Conservation (phyloP, 2,797 vertebrate genomes). For the Scarus forsteni region DNA sequence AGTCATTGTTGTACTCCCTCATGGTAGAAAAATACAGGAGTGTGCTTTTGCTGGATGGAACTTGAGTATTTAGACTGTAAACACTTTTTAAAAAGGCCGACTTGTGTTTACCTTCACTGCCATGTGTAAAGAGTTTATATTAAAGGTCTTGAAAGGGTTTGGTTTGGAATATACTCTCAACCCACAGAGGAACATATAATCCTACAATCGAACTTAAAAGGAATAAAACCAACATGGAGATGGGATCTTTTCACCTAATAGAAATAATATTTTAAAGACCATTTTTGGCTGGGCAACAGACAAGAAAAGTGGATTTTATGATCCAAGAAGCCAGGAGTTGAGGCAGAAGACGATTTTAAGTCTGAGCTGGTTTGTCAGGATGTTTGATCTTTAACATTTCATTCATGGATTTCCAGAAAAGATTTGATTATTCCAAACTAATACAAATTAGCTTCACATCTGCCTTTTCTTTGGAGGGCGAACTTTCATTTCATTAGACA, state of each 20-base stretch:
- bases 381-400: slow-evolving; percentile 13
- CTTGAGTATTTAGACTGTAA: slow-evolving; percentile 21
- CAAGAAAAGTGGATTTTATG: neutral
- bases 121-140: slow-evolving; percentile 18
- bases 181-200: slow-evolving; percentile 36
- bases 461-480: neutral
- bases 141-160: slow-evolving; percentile 30
- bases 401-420: neutral
- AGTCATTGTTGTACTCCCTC: slow-evolving; percentile 10
- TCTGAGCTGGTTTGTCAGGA: neutral
- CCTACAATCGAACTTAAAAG: slow-evolving; percentile 34
- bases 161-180: slow-evolving; percentile 26
- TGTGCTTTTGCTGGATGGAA: slow-evolving; percentile 8
- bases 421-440: neutral
- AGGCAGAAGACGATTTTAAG: neutral
- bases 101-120: slow-evolving; percentile 33
- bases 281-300: slow-evolving; percentile 2
- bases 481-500: no score
- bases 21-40: neutral
- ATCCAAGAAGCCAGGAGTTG: neutral
- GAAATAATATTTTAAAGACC: slow-evolving; percentile 12
- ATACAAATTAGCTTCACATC: slow-evolving; percentile 1
- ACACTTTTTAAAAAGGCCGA: slow-evolving; percentile 34
- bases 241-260: slow-evolving; percentile 17
- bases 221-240: slow-evolving; percentile 11